Evolutionary conservation across 1,140 invertebrate genomes (phyloP), one percentile per base, ranked within the genome.

Genomic region (Meloidogyne floridensis): DNA sequence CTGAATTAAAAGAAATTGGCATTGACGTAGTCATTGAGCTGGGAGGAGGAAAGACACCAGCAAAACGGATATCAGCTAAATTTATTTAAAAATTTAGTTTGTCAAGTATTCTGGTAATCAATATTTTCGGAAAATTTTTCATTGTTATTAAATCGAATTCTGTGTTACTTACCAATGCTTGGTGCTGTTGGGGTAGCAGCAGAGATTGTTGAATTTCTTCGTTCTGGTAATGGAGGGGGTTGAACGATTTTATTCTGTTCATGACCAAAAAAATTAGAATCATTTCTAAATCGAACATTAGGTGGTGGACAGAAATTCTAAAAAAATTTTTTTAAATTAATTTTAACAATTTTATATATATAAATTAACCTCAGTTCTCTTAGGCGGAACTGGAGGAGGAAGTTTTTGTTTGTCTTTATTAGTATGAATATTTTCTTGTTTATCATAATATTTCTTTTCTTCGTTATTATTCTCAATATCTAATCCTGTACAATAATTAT

Each of bases 201-300:
- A n/a, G 85, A 82, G 69, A 85, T 85, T 15, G 84, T 75, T 13
- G 84, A 86, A 72, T 85, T 86, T 18, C 84, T 72, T 20, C 84
- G 74, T 79, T 81, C 73, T 42, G 84, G 84, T 51, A 78, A 54
- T 75, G 84, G 84, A 13, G 81, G 51, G 11, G n/a, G 74, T 42
- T 32, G 71, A 2, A 47, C 9, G 6, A 32, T 8, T 53, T 18
- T 65, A 65, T 65, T 65, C 7, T 65, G 15, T n/a, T 65, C 15
- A 3, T 65, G 59, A 65, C 15, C 59, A 65, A 65, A 15, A 2
- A 65, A 65, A 65, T 65, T 65, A 65, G 5, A 6, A 5, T 65
- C 59, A 65, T 65, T 65, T 18, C 59, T 65, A 8, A 65, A 65
- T 65, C 15, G 2, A 18, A 65, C 59, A n/a, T 18, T n/a, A 65